These are phyloP conservation scores for Zaprionus africanus DNA, from an alignment of 1,140 invertebrate species.

Conservation along the genomic window DNA sequence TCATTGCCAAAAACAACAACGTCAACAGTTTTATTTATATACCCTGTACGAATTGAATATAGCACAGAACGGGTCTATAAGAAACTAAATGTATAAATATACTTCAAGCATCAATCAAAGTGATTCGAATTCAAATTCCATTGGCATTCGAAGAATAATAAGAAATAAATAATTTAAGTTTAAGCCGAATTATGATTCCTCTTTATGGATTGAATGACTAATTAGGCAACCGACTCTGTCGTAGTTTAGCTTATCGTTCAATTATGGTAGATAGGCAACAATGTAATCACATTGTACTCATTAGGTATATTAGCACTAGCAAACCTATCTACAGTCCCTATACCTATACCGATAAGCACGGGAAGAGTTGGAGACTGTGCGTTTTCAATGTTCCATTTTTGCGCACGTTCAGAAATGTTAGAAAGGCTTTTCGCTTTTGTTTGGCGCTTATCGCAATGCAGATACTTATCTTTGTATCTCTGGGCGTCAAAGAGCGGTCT, in stretches of 20 bases:
- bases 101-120: not conserved
- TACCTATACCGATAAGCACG: conserved; percentile 53
- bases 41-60: conserved; percentile 2
- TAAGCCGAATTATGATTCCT: not conserved
- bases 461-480: conserved; percentile 43
- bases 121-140: not conserved
- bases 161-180: not conserved
- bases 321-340: conserved; percentile 9
- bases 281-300: conserved; percentile 31
- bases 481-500: conserved; percentile 8
- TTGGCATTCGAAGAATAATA: not conserved
- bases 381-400: conserved; percentile 44
- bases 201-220: conserved; percentile 9
- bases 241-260: conserved; percentile 12
- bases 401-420: conserved; percentile 46
- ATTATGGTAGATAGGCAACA: conserved; percentile 28
- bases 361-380: not conserved
- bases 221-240: not conserved
- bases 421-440: conserved; percentile 22
- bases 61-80: not conserved
- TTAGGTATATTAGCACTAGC: conserved; percentile 1
- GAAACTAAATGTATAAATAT: not conserved
- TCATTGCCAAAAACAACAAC: conserved; percentile 29
- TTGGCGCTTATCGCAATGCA: conserved; percentile 43
- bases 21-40: conserved; percentile 27